Evolutionary conservation across 2,888 invertebrate species (phyloP), one percentile per base, ranked within the genome.

Genomic region (Conops quadrifasciatus): DNA sequence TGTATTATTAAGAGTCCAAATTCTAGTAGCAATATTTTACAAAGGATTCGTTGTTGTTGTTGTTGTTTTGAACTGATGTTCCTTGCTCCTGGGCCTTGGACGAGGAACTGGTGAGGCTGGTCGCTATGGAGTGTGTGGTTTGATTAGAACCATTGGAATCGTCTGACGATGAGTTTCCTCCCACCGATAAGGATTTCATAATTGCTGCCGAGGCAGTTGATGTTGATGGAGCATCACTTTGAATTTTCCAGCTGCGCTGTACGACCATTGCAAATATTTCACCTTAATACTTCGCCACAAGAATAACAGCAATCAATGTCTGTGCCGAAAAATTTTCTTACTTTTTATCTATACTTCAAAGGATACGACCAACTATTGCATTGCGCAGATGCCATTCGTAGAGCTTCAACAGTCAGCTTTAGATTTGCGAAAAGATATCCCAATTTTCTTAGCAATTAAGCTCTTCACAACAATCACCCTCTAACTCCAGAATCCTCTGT

Each of bases 81-180:
- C 60, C 16, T 67, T 69, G 72, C 2, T 70, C 67, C 71, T 75
- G 75, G 0, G 68, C 21, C 21, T 70, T 65, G 45, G 65, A 70
- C 24, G 71, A 66, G 43, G 77, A 76, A 59, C 76, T 77, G 16
- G 75, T 73, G 21, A 78, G 73, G 7, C 83, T 80, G 0, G 86
- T 84, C 45, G 82, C 81, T 79, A 84, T 81, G 11, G 85, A 85
- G 67, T 84, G 84, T 28, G 80, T 81, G 24, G 84, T 86, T 72
- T 85, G 85, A 75, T 84, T 85, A 15, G 86, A 86, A 67, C 85
- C 83, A 73, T 86, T 84, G 2, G 86, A 86, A 74, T 86, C 86
- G 66, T 86, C 86, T 2, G 85, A 86, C 1, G 84, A 85, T 4
- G 82, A 81, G 30, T 82, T 82, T 51, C 81, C 70, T 30, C 78